Percentiles rank a stretch among this genome's conserved stretches.
These are phyloP conservation scores for Sepiola atlantica DNA, from an alignment of 2,888 invertebrate genomes.

Conservation along the genomic window DNA sequence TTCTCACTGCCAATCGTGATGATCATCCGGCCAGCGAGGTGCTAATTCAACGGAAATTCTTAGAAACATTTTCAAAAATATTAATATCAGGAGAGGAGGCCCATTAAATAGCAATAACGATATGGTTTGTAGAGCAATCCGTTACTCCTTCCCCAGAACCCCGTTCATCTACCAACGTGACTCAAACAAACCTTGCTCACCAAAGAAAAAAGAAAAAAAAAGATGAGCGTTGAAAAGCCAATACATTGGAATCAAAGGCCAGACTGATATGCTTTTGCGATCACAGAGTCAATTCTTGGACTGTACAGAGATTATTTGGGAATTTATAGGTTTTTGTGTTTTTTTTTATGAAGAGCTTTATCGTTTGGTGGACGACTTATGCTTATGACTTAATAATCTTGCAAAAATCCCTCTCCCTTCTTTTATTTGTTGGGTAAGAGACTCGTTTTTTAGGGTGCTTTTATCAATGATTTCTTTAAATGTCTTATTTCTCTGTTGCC, in stretches of 20 bases:
- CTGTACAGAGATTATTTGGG: neutral
- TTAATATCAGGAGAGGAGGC: neutral
- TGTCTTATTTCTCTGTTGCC: neutral
- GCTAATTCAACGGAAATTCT: neutral
- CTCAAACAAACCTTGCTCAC: neutral
- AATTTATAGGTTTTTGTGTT: neutral
- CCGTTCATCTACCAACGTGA: too few species aligned
- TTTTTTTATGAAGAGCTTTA: neutral
- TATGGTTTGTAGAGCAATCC: conserved; percentile 15
- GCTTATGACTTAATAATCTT: conserved; percentile 32
- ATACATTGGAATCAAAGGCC: conserved; percentile 20
- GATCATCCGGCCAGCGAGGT: neutral
- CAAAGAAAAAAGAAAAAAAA: neutral
- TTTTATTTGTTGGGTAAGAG: neutral
- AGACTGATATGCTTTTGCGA: neutral
- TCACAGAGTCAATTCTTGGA: conserved; percentile 23
- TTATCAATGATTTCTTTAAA: neutral
- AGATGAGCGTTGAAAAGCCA: neutral
- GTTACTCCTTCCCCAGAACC: neutral
- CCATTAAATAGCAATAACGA: conserved; percentile 32
- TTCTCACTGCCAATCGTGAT: neutral
- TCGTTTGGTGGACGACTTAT: neutral
- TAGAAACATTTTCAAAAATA: neutral
- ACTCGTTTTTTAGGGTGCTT: neutral
- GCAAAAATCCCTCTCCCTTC: neutral